A percentile compares a stretch with the other conserved stretches of the same genome.
Evolutionary conservation across 2,113 vertebrate species (phyloP).

Genomic region (Periophthalmodon schlosseri): DNA sequence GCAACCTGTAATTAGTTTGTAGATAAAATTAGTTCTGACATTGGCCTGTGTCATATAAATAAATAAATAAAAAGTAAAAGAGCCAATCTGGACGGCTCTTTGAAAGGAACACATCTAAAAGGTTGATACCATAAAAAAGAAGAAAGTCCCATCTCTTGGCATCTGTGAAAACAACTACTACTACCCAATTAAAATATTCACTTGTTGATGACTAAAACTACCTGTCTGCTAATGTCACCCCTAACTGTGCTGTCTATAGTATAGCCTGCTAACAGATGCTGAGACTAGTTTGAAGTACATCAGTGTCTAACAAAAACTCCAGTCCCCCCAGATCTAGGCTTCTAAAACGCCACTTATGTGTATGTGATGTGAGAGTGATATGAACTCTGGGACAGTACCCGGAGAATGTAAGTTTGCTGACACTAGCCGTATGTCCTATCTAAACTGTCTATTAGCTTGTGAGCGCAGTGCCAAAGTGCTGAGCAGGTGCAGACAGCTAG

Average conservation of each 20-base stretch:
- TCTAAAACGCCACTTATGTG: background rate
- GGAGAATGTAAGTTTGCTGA: constrained; percentile 38
- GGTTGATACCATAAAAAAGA: too few relatives aligned
- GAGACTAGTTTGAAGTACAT: background rate
- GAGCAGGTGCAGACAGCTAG: constrained; percentile 39
- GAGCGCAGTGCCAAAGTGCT: constrained; percentile 31
- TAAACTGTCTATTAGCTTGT: constrained; percentile 53
- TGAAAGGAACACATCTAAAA: too few relatives aligned
- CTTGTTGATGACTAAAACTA: background rate
- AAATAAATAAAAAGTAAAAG: too few relatives aligned
- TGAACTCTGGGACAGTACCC: background rate
- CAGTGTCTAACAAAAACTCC: background rate
- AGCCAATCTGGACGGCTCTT: too few relatives aligned
- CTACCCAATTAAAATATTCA: background rate
- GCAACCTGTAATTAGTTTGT: too few relatives aligned
- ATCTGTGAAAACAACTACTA: background rate
- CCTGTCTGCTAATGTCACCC: background rate
- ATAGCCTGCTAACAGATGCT: background rate
- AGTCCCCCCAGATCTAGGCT: background rate
- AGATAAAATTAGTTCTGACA: too few relatives aligned
- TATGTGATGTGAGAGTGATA: constrained; percentile 7
- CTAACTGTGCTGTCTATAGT: background rate
- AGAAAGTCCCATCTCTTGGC: too few relatives aligned
- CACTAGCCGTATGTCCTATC: constrained; percentile 39
- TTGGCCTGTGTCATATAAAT: too few relatives aligned